Evolutionary conservation across 2,113 vertebrate species (phyloP).

Genomic region (Lepus europaeus): DNA sequence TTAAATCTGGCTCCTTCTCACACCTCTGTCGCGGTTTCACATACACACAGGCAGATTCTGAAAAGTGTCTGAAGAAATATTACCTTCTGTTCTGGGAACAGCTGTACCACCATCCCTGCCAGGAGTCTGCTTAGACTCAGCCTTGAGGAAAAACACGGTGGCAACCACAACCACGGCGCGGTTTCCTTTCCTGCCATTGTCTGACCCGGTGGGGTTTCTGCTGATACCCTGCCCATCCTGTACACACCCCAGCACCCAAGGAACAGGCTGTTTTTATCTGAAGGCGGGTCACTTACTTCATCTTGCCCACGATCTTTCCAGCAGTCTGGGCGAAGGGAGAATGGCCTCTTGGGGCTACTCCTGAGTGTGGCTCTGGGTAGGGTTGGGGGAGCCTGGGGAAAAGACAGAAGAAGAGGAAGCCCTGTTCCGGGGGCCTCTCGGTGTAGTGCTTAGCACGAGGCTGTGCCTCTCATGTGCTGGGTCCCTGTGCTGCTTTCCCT

Average conservation of each 20-base stretch:
- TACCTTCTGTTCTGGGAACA: constrained; percentile 62
- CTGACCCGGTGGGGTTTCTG: constrained; percentile 40
- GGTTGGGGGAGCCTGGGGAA: not conserved
- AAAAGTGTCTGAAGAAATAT: constrained; percentile 69
- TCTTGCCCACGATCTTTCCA: constrained; percentile 29
- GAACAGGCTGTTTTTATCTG: constrained; percentile 64
- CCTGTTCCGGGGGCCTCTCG: not conserved
- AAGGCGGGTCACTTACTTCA: constrained; percentile 61
- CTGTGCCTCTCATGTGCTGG: not conserved
- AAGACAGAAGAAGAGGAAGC: not conserved
- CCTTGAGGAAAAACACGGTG: constrained; percentile 36
- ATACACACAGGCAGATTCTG: constrained; percentile 26
- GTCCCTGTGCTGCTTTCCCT: not conserved
- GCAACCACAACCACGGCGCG: not conserved
- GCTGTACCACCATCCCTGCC: constrained; percentile 12
- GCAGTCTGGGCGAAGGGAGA: constrained; percentile 24
- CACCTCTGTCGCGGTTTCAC: not conserved
- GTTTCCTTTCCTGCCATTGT: constrained; percentile 79
- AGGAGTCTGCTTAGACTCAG: constrained; percentile 21
- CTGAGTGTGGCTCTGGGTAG: not conserved
- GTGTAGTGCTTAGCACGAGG: constrained; percentile 19
- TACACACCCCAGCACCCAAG: constrained; percentile 28
- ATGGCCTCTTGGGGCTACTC: not conserved
- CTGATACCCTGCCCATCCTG: constrained; percentile 9
- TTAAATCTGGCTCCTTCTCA: constrained; percentile 43